Evolutionary conservation across 2,113 vertebrate species (phyloP).

Genomic region (Upupa epops): DNA sequence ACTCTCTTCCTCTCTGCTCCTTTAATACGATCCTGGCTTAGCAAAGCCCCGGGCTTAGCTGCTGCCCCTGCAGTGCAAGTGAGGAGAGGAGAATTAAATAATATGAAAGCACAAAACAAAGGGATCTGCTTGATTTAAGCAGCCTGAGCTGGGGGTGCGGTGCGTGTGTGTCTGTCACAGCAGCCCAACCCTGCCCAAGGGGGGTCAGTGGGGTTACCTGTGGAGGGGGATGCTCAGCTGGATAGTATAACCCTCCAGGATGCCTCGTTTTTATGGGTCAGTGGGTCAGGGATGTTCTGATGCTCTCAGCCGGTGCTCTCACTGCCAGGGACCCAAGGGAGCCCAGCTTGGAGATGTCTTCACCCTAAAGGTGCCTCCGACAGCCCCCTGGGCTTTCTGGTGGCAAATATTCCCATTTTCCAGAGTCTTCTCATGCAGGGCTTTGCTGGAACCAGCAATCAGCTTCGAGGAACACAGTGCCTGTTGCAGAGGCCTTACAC

Average conservation of each 20-base stretch:
- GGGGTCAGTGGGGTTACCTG: not conserved
- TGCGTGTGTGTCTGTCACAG: no score
- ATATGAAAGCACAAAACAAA: slow-evolving; percentile 53
- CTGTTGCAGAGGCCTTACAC: not conserved
- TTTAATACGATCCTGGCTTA: slow-evolving; percentile 54
- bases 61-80: slow-evolving; percentile 62
- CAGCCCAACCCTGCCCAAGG: no score
- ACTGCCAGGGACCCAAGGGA: not conserved
- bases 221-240: fast-evolving
- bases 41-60: slow-evolving; percentile 41
- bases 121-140: slow-evolving; percentile 1
- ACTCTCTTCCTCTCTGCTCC: slow-evolving; percentile 59
- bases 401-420: not conserved
- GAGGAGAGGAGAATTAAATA: slow-evolving; percentile 56
- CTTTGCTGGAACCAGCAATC: fast-evolving
- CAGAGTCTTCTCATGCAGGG: not conserved
- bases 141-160: not conserved
- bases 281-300: slow-evolving; percentile 29
- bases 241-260: not conserved
- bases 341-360: fast-evolving
- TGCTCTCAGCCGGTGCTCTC: not conserved
- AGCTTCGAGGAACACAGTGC: fast-evolving
- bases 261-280: not conserved
- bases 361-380: not conserved
- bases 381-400: not conserved